These are phyloP conservation scores for Sapajus apella DNA, from an alignment of 2,113 vertebrate species.

Conservation along the genomic window DNA sequence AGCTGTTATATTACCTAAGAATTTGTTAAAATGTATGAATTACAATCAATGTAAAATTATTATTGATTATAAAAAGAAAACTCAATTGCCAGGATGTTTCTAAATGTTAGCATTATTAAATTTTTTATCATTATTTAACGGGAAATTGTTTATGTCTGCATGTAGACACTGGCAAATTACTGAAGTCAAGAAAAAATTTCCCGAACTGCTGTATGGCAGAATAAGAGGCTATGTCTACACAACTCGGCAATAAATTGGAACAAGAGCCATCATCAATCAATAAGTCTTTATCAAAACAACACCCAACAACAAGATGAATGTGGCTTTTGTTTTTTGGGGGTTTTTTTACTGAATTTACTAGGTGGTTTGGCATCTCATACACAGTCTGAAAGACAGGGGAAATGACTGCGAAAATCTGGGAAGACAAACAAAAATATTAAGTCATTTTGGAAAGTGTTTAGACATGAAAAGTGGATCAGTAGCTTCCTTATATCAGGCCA, in stretches of 20 bases:
- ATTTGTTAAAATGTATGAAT: not conserved
- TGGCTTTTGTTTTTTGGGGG: not conserved
- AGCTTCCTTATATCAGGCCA: not conserved
- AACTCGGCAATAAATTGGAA: not conserved
- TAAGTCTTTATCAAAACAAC: constrained; percentile 26
- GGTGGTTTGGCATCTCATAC: not conserved
- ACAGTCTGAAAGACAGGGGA: not conserved
- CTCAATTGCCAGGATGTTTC: not conserved
- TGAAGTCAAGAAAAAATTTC: constrained; percentile 1
- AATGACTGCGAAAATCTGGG: constrained; percentile 42
- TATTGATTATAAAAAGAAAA: constrained; percentile 23
- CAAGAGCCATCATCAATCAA: constrained; percentile 7
- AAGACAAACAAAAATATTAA: constrained; percentile 60
- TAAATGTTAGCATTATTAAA: not conserved
- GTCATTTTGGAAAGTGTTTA: constrained; percentile 43
- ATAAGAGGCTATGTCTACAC: not conserved
- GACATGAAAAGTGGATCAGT: constrained; percentile 19
- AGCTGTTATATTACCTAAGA: not conserved
- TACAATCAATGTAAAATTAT: not conserved
- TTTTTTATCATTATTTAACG: constrained; percentile 1
- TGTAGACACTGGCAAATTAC: constrained; percentile 14
- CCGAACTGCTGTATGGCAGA: not conserved
- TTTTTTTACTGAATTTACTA: constrained; percentile 31
- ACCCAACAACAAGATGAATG: constrained; percentile 24
- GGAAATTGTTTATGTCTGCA: not conserved